Evolutionary conservation across 2,113 vertebrate genomes (phyloP).

Genomic region (Hippocampus abdominalis): DNA sequence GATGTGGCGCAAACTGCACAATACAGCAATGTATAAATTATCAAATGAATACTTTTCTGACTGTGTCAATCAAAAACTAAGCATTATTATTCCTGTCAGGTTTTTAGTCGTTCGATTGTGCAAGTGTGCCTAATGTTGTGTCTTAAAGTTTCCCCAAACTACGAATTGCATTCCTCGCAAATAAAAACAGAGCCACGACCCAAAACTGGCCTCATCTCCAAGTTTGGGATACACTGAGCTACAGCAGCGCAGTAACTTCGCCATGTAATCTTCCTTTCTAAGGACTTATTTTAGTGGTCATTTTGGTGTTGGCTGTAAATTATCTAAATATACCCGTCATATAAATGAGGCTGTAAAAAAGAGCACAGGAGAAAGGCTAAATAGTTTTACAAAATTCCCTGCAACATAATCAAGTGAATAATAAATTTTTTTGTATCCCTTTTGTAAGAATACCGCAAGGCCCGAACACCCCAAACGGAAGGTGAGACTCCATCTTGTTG

Average conservation of each 20-base stretch:
- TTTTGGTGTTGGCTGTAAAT: slow-evolving; percentile 2
- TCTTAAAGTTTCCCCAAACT: background rate
- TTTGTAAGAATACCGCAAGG: slow-evolving; percentile 65
- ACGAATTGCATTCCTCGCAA: background rate
- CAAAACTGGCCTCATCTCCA: background rate
- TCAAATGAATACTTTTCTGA: background rate
- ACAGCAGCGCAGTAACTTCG: background rate
- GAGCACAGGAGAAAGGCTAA: background rate
- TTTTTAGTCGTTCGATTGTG: background rate
- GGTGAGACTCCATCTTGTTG: slow-evolving; percentile 49
- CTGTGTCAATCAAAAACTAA: background rate
- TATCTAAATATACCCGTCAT: background rate
- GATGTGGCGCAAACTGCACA: background rate
- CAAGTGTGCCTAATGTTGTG: background rate
- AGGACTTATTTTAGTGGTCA: background rate
- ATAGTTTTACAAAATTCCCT: background rate
- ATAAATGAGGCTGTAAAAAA: background rate
- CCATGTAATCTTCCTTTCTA: background rate
- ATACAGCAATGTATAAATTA: background rate
- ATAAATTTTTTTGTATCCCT: slow-evolving; percentile 57
- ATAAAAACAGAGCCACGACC: background rate
- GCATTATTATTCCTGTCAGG: background rate
- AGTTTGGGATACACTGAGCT: background rate
- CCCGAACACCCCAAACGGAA: slow-evolving; percentile 67
- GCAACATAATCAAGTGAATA: slow-evolving; percentile 23